Evolutionary conservation across 2,113 vertebrate genomes (phyloP), one percentile per base, ranked within the genome.

Genomic region (Eulemur rufifrons): DNA sequence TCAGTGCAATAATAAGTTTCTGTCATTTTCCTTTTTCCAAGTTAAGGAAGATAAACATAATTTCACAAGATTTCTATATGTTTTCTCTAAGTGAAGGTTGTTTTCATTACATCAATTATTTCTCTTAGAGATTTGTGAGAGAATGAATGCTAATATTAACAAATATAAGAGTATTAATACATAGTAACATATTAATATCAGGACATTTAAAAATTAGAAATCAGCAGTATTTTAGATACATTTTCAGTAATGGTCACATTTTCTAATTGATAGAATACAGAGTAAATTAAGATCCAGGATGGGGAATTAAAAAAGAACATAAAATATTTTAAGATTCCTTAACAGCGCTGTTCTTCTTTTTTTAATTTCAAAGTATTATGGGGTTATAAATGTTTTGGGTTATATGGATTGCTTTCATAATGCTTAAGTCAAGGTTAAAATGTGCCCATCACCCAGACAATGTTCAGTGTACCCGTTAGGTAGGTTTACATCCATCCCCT

Each of bases 41-140:
- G 18, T 68, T 56, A 84, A 80, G 29, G 5, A 80, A 91, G 23
- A 42, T 87, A 89, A 94, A 89, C 25, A 52, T 81, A 86, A 94
- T 52, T 89, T 85, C 34, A 93, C 17, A 78, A 91, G 59, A 81
- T 71, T 61, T 94, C 45, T 94, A 0, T 68, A 42, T 54, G 14
- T 93, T 73, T 95, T 91, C 27, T 88, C 56, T 93, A 74, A 86
- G 6, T 42, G 6, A 29, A 77, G 4, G 1, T 92, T 92, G 13
- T 92, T 97, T 96, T 94, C 32, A 92, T 86, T 68, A 39, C 32
- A 61, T 94, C 34, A 86, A 6, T 89, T 96, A 78, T 93, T 93
- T 93, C 18, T 9, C 21, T 96, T 23, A 89, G 9, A 89, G 39
- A 81, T 89, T 39, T 68, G 23, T 80, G 61, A 47, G 89, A 8